Evolutionary conservation across 2,113 vertebrate genomes (phyloP).

Genomic region (Sinocyclocheilus anophthalmus): DNA sequence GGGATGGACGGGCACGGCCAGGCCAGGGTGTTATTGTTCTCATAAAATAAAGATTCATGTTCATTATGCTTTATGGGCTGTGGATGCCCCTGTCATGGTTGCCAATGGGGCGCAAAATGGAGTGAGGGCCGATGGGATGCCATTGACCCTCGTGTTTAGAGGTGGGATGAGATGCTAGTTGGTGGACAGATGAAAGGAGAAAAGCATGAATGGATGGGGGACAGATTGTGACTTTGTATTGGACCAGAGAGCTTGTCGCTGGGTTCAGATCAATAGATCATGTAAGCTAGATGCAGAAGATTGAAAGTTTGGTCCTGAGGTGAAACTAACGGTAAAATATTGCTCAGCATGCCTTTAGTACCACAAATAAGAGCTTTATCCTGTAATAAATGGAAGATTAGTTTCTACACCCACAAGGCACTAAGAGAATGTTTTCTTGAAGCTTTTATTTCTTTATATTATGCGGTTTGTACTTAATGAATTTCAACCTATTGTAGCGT

Average conservation of each 20-base stretch:
- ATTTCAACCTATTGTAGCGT: background rate
- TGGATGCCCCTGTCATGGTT: slow-evolving; percentile 9
- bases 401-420: slow-evolving; percentile 28
- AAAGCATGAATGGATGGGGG: background rate
- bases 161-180: slow-evolving; percentile 22
- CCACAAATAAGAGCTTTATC: slow-evolving; percentile 29
- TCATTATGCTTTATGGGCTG: slow-evolving; percentile 54
- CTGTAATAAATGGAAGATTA: slow-evolving; percentile 11
- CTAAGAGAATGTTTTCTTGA: background rate
- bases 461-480: slow-evolving; percentile 16
- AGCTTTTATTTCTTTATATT: slow-evolving; percentile 24
- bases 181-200: slow-evolving; percentile 10
- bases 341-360: slow-evolving; percentile 14
- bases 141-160: slow-evolving; percentile 59
- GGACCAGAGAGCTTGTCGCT: background rate
- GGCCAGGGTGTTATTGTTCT: slow-evolving; percentile 80
- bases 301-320: slow-evolving; percentile 5
- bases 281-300: background rate
- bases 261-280: slow-evolving; percentile 22
- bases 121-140: slow-evolving; percentile 48
- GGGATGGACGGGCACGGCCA: slow-evolving; percentile 73
- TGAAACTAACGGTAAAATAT: slow-evolving; percentile 12
- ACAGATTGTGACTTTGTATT: slow-evolving; percentile 16
- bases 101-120: slow-evolving; percentile 3
- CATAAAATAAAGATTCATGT: slow-evolving; percentile 64